Evolutionary conservation across 2,888 invertebrate genomes (phyloP).

Genomic region (Acanthosepion pharaonis): DNA sequence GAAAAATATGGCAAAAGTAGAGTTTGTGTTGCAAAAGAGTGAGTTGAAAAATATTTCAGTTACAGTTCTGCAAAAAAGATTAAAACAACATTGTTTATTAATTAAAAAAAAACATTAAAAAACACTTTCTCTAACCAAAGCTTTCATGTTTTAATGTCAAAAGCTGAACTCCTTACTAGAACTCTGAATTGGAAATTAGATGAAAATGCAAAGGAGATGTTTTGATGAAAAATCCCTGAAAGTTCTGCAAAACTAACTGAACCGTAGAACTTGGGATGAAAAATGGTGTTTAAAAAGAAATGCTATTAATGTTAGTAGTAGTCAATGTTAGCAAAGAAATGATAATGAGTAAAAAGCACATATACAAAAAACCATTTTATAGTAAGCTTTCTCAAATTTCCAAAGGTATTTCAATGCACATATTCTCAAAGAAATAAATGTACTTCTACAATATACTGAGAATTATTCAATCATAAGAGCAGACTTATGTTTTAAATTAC

Average conservation of each 20-base stretch:
- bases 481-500: background rate
- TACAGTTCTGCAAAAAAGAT: background rate
- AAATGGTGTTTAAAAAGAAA: background rate
- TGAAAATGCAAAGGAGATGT: background rate
- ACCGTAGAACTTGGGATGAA: constrained; percentile 17
- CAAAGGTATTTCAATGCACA: background rate
- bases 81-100: background rate
- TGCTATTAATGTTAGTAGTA: background rate
- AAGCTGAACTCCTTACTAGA: background rate
- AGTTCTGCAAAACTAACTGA: background rate
- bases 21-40: background rate
- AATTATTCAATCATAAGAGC: background rate
- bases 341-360: background rate
- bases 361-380: background rate
- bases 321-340: background rate
- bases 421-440: background rate
- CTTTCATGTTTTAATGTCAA: background rate
- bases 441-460: background rate
- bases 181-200: background rate
- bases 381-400: background rate
- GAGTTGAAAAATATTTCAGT: background rate
- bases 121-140: background rate
- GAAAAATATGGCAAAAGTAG: background rate
- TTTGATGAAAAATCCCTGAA: background rate
- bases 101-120: background rate